Evolutionary conservation across 2,113 vertebrate species (phyloP).

Genomic region (Poeciliopsis prolifica): DNA sequence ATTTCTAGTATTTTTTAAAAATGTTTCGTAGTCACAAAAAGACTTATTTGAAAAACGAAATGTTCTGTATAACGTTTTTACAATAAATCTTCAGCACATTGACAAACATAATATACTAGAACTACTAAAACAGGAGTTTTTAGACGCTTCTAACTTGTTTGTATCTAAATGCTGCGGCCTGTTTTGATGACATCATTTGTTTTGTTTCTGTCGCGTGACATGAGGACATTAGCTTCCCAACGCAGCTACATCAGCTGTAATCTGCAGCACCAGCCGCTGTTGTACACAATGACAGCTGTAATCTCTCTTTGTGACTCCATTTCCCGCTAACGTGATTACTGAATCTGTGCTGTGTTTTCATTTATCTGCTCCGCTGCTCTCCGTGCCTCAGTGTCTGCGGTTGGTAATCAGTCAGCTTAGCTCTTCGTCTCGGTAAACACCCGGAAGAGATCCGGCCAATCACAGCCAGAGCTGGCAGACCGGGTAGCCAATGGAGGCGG

Average conservation of each 20-base stretch:
- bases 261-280: constrained; percentile 19
- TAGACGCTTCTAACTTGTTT: neutral
- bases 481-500: constrained; percentile 51
- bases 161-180: neutral
- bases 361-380: constrained; percentile 32
- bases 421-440: constrained; percentile 80
- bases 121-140: too few relatives aligned
- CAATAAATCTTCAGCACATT: too few relatives aligned
- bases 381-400: constrained; percentile 25
- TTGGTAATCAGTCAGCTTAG: constrained; percentile 78
- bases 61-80: too few relatives aligned
- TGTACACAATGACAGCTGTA: constrained; percentile 42
- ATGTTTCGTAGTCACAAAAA: too few relatives aligned
- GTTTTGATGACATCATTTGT: neutral
- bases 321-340: constrained; percentile 57
- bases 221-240: constrained; percentile 19
- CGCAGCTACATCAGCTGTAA: constrained; percentile 28
- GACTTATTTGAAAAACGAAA: too few relatives aligned
- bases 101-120: too few relatives aligned
- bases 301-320: constrained; percentile 56
- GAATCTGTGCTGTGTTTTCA: constrained; percentile 36
- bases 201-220: neutral
- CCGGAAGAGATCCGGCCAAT: constrained; percentile 74
- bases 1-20: too few relatives aligned
- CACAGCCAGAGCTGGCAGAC: constrained; percentile 24